A percentile compares a stretch with the other conserved stretches of the same genome.
phyloP scores from a whole-genome alignment of 2,113 vertebrate genomes.

The Puffinus mauretanicus region DNA sequence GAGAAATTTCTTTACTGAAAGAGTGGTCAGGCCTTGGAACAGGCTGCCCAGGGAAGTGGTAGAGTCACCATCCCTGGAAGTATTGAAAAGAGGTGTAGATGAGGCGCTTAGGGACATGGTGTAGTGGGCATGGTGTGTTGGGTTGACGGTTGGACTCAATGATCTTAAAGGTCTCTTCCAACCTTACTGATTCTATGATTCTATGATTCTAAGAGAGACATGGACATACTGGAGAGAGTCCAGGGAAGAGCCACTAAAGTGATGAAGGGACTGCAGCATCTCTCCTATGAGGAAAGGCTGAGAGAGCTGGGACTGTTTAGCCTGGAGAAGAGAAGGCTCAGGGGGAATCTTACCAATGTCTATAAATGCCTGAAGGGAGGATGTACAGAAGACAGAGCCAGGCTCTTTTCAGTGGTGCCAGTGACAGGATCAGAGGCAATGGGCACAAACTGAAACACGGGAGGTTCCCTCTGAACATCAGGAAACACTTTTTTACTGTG shows the following conservation, averaged over 20 bases:
- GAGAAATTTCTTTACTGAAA: no score
- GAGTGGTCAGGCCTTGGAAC: no score
- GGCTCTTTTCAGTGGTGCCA: neutral
- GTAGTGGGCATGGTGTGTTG: no score
- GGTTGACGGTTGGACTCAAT: no score
- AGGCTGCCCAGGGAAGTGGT: no score
- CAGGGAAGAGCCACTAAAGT: neutral
- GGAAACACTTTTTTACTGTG: neutral
- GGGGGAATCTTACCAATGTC: neutral
- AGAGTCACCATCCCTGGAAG: no score
- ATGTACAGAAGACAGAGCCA: neutral
- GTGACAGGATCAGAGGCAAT: neutral
- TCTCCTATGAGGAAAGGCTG: neutral
- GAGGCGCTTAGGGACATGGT: no score
- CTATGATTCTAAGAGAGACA: neutral
- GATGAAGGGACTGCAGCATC: neutral
- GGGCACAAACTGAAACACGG: neutral
- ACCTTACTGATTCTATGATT: no score
- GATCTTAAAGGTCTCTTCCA: no score
- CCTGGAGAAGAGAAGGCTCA: neutral
- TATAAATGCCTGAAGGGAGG: neutral
- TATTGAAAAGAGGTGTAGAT: no score
- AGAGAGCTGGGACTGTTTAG: neutral
- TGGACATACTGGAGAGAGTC: neutral
- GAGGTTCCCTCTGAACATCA: neutral